These are phyloP conservation scores for Lindbergichthys nudifrons DNA, from an alignment of 2,797 vertebrate genomes.

Conservation along the genomic window DNA sequence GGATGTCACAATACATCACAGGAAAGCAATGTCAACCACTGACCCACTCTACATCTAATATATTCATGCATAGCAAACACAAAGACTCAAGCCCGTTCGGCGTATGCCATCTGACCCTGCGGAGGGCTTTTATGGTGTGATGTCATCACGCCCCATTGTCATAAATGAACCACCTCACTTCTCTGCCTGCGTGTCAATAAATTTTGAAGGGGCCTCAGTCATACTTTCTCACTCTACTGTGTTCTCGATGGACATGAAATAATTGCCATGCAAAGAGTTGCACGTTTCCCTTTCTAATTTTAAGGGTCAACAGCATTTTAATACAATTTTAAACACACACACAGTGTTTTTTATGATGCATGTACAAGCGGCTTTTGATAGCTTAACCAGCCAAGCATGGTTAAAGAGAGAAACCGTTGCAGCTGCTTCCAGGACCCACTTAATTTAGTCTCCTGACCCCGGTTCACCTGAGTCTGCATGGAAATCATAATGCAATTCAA, in stretches of 20 bases:
- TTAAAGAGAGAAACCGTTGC: slow-evolving; percentile 95
- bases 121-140: slow-evolving; percentile 79
- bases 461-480: slow-evolving; percentile 97
- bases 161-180: slow-evolving; percentile 82
- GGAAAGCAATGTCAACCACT: slow-evolving; percentile 75
- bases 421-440: slow-evolving; percentile 96
- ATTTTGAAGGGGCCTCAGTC: slow-evolving; percentile 80
- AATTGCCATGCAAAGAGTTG: slow-evolving; percentile 91
- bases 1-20: slow-evolving; percentile 79
- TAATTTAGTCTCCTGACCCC: slow-evolving; percentile 99
- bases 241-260: slow-evolving; percentile 86
- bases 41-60: slow-evolving; percentile 72
- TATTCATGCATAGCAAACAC: slow-evolving; percentile 83
- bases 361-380: slow-evolving; percentile 97
- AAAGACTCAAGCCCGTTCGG: slow-evolving; percentile 54
- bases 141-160: slow-evolving; percentile 84
- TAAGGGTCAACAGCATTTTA: slow-evolving; percentile 94
- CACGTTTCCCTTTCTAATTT: slow-evolving; percentile 94
- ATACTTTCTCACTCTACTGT: slow-evolving; percentile 70
- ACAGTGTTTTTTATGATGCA: slow-evolving; percentile 96
- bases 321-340: slow-evolving; percentile 95
- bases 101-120: slow-evolving; percentile 73
- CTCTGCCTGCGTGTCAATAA: slow-evolving; percentile 81
- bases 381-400: slow-evolving; percentile 99
- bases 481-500: slow-evolving; percentile 98